These are phyloP conservation scores for Bothrops alternatus DNA, from an alignment of 2,797 vertebrate species.

Conservation along the genomic window DNA sequence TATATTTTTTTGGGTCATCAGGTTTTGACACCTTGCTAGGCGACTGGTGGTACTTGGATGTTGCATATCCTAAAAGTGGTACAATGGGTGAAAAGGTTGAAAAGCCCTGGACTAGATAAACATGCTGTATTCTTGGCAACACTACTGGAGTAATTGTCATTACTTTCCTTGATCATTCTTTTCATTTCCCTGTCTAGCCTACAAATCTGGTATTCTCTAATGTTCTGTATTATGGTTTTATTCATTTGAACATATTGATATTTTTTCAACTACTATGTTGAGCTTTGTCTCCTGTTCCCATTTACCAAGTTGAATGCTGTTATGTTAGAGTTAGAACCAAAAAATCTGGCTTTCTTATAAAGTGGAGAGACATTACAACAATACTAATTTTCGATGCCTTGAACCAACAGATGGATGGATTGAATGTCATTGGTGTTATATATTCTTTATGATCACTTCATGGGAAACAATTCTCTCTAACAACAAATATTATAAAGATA, in stretches of 20 bases:
- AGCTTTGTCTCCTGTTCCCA: not conserved
- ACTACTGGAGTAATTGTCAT: not conserved
- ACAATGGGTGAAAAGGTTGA: no score
- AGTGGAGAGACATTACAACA: not conserved
- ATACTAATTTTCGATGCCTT: not conserved
- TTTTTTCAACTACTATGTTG: not conserved
- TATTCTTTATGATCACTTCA: not conserved
- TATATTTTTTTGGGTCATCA: no score
- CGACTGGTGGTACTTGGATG: no score
- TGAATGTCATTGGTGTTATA: not conserved
- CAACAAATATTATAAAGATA: not conserved
- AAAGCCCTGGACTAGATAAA: not conserved
- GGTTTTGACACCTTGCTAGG: no score
- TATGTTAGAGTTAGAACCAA: not conserved
- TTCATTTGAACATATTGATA: not conserved
- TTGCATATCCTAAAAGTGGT: no score
- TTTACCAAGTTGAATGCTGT: not conserved
- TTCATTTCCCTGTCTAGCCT: not conserved
- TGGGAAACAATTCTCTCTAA: not conserved
- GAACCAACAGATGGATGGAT: not conserved
- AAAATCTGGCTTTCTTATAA: not conserved
- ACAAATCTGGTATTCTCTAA: not conserved
- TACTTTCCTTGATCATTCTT: not conserved
- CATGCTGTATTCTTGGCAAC: not conserved
- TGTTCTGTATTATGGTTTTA: not conserved